A percentile compares a stretch with the other conserved stretches of the same genome.
These are phyloP conservation scores for Drosophila lacertosa DNA, from an alignment of 1,140 invertebrate genomes.

Conservation along the genomic window DNA sequence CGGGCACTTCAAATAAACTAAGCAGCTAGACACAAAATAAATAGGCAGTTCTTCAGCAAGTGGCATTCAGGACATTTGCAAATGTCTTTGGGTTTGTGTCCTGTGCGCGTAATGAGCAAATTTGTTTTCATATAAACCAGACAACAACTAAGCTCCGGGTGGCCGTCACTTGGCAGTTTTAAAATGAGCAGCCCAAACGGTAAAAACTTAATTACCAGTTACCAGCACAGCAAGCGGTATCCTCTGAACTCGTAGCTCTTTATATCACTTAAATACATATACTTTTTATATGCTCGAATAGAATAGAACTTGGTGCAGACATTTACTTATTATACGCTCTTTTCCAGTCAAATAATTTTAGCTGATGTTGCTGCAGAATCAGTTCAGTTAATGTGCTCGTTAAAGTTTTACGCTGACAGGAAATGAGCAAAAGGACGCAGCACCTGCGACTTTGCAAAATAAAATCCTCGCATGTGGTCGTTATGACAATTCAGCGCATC, in stretches of 20 bases:
- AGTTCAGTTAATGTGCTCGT: conserved; percentile 72
- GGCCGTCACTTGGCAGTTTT: conserved; percentile 65
- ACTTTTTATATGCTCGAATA: not conserved
- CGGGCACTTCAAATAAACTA: conserved; percentile 53
- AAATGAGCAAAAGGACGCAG: conserved; percentile 65
- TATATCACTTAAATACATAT: conserved; percentile 2
- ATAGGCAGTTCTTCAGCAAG: conserved; percentile 30
- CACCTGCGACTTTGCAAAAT: conserved; percentile 46
- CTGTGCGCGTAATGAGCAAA: conserved; percentile 72
- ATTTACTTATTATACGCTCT: not conserved
- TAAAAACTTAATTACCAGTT: conserved; percentile 57
- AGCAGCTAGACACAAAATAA: conserved; percentile 57
- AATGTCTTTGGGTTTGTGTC: conserved; percentile 69
- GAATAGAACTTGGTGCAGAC: not conserved
- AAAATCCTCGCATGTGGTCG: conserved; percentile 76
- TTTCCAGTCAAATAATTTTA: conserved; percentile 46
- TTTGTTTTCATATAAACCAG: conserved; percentile 76
- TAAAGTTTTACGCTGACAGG: conserved; percentile 81
- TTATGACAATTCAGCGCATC: conserved; percentile 74
- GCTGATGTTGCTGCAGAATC: not conserved
- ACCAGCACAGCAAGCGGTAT: conserved; percentile 12
- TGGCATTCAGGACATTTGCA: conserved; percentile 65
- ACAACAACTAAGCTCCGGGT: conserved; percentile 60
- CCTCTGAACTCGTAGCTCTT: conserved; percentile 1
- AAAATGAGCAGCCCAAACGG: conserved; percentile 66